Evolutionary conservation across 2,797 vertebrate species (phyloP), one percentile per base, ranked within the genome.

Genomic region (Dermochelys coriacea): DNA sequence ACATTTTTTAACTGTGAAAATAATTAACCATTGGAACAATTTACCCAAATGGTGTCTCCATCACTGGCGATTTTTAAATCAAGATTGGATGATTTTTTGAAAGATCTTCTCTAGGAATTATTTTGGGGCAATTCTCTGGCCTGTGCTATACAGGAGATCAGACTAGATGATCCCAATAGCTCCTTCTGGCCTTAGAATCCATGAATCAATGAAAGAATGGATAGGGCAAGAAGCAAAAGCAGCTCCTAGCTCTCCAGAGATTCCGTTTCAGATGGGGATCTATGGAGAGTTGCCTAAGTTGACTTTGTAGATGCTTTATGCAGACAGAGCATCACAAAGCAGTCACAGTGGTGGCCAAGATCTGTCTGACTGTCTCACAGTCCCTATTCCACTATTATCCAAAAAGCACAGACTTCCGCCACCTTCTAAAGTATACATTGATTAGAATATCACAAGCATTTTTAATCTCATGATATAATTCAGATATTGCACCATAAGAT

Each of bases 401-500:
- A 61, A 61, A 31, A 14, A 34, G 12, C 57, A 61, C 57, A 61
- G 57, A 61, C 29, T 41, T 21, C 9, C n/a, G 61, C 61, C 34
- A 64, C 34, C 18, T 25, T 71, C 68, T 41, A 21, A 23, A 71
- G 11, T 71, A 78, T 27, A 92, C 94, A 82, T 9, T 85, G 89
- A 90, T 80, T 90, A 84, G 31, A 88, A 27, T 52, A 51, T 16
- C 41, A 90, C 87, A 93, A 92, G 90, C 59, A 90, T 80, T 55
- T n/a, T 12, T 64, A 90, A 54, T 79, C 92, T 18, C 10, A 18
- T 86, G 61, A 83, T n/a, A 88, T 0, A 0, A 57, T 89, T 41
- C 2, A 2, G 82, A 80, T 29, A 85, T 12, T 88, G 50, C 71
- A 86, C 80, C 4, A 83, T 54, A 78, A 92, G 94, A 93, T 37